Conservation (phyloP, 2,797 vertebrate species). For the Florisuga fusca region DNA sequence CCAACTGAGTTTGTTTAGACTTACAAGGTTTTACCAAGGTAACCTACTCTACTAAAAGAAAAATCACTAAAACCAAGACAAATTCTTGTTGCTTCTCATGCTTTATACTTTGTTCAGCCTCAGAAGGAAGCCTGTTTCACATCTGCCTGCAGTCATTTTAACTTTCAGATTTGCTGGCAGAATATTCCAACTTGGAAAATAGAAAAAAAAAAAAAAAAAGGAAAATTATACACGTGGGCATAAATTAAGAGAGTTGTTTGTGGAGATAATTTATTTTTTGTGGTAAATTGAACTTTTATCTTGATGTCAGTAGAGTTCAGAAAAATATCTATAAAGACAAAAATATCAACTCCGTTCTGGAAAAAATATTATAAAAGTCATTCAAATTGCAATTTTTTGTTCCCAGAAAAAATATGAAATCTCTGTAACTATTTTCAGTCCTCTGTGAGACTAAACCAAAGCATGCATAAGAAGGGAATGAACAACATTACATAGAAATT, state of each 20-base stretch:
- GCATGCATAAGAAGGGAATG: not conserved
- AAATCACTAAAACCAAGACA: not conserved
- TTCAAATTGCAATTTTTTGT: not conserved
- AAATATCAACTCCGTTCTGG: not conserved
- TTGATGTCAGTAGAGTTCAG: not conserved
- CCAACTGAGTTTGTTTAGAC: not conserved
- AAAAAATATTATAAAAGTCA: not conserved
- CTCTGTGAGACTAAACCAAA: not conserved
- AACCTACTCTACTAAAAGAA: not conserved
- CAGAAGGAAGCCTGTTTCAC: not conserved
- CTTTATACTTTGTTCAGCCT: not conserved
- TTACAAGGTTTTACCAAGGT: not conserved
- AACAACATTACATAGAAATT: not conserved
- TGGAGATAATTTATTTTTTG: not conserved
- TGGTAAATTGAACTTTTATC: not conserved
- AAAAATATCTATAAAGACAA: not conserved
- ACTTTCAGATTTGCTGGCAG: not conserved
- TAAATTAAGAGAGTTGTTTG: not conserved
- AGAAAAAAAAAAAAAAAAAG: not conserved
- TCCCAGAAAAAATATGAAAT: not conserved
- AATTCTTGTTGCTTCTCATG: not conserved
- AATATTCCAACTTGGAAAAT: not conserved
- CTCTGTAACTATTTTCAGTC: not conserved
- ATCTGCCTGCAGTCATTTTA: not conserved
- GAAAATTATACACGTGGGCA: accelerated